Base-by-base conservation (phyloP, 2,113 vertebrate genomes). In the Hepsetus odoe region DNA sequence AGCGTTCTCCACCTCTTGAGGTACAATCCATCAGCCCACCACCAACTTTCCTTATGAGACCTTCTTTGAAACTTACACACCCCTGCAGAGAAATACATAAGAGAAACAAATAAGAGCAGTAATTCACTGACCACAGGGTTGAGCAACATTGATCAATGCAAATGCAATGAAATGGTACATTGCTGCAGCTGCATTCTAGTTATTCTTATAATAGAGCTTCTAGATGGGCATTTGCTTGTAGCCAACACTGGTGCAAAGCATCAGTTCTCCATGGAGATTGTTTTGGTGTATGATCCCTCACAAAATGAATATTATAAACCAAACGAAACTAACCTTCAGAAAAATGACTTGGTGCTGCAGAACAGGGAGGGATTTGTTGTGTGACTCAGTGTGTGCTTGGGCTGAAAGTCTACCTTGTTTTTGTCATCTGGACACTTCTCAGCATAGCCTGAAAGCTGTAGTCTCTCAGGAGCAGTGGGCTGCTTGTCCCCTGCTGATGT, bases 401-500 rank as follows among this genome's bases (percentile, higher is more conserved):
- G 32, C 20, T 28, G 30, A 16, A n/a, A n/a, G 1, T 32, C 38
- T 49, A 18, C 8, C 24, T 61, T 14, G 10, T 32, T 51, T 77
- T 72, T 49, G 10, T 30, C 26, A 64, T 46, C 38, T 58, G 55
- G 9, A n/a, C 35, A 49, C 28, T 55, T 62, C 56, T 30, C 28
- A n/a, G 13, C n/a, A 53, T 22, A 38, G 32, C 72, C 58, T 70
- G 1, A 56, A 49, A 49, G 55, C 44, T 14, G 55, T 14, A 65
- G 66, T 65, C 49, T 69, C 42, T 10, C 28, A 40, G 72, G 66
- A 71, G 51, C 59, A 65, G 67, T 18, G 58, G 14, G 35, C 42
- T 26, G 28, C 66, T 75, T 24, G 53, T 56, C 66, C 74, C 58
- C 33, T 32, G 26, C 73, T 56, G 65, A 62, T 61, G 72, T 62